These are phyloP conservation scores for Drosophila tani DNA, from an alignment of 1,140 invertebrate genomes.

Conservation along the genomic window DNA sequence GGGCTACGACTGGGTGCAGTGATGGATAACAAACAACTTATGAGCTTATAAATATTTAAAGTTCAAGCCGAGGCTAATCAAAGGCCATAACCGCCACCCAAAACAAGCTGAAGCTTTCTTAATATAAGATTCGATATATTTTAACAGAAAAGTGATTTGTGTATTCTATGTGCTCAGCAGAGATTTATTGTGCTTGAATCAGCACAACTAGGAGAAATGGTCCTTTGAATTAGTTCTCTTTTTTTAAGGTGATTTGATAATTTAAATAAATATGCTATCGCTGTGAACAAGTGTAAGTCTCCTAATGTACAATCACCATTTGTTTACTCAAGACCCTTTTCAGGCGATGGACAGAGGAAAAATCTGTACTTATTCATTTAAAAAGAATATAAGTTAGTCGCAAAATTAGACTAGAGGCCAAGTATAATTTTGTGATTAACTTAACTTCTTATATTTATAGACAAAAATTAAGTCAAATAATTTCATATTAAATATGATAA, in stretches of 20 bases:
- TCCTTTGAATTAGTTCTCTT: neutral
- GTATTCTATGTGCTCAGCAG: constrained; percentile 1
- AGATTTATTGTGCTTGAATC: neutral
- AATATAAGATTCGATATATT: constrained; percentile 28
- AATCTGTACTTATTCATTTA: too few species aligned
- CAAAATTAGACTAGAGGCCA: too few species aligned
- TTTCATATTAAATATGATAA: too few species aligned
- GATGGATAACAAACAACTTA: constrained; percentile 19
- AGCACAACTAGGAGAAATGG: neutral
- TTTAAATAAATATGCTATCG: constrained; percentile 10
- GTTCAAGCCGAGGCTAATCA: constrained; percentile 4
- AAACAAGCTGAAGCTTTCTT: constrained; percentile 14
- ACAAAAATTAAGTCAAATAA: too few species aligned
- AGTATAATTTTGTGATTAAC: too few species aligned
- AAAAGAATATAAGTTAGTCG: too few species aligned
- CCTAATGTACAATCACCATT: constrained; percentile 9
- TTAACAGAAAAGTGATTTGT: constrained; percentile 17
- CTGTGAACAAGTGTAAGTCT: constrained; percentile 5
- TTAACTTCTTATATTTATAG: too few species aligned
- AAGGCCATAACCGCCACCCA: neutral
- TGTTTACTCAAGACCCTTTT: constrained; percentile 13
- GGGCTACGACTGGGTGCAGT: constrained; percentile 12
- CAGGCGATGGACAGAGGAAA: neutral
- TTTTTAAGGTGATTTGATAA: neutral
- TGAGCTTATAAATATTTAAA: constrained; percentile 1